Base-by-base conservation (phyloP, 2,888 invertebrate species). In the Dexiosoma caninum region DNA sequence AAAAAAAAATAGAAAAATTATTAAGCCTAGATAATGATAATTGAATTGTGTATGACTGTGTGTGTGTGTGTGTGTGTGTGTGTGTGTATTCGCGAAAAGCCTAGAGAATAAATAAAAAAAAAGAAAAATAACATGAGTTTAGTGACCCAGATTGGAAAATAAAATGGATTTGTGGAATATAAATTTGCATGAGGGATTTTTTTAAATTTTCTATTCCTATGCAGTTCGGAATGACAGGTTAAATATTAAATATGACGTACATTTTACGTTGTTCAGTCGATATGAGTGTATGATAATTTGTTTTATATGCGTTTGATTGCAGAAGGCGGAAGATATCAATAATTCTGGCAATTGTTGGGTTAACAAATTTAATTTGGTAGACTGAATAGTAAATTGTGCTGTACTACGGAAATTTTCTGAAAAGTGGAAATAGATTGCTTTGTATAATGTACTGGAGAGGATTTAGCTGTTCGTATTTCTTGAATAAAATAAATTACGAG, bases 141-240 rank as follows among this genome's bases (percentile, higher is more conserved):
- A 59, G 40, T 75, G 75, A 59, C 59, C 75, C 27, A 67, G 49
- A 67, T 75, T 75, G 16, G 3, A 55, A 75, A n/a, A n/a, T n/a
- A 27, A 27, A 75, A 32, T 42, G 59, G 40, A 49, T 66, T 66
- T 66, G 49, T 66, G 66, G 67, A 23, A 51, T 64, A 70, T n/a
- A 49, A 37, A 67, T 30, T 19, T 57, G n/a, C 64, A 37, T 64
- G 64, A 44, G 60, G 40, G 30, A 30, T 19, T 44, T 40, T 9
- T 40, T 7, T 60, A 5, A 6, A 23, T 4, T 35, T n/a, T n/a
- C n/a, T n/a, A n/a, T n/a, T n/a, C n/a, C n/a, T n/a, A 16, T 23
- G 10, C 57, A 27, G 37, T 37, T 27, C 49, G 9, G 12, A 53
- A 64, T 44, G 72, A 44, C 62, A 64, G 44, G 72, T 64, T 44